A percentile compares a stretch with the other conserved stretches of the same genome.
Evolutionary conservation across 2,888 invertebrate genomes (phyloP).

Genomic region (Villa cingulata): DNA sequence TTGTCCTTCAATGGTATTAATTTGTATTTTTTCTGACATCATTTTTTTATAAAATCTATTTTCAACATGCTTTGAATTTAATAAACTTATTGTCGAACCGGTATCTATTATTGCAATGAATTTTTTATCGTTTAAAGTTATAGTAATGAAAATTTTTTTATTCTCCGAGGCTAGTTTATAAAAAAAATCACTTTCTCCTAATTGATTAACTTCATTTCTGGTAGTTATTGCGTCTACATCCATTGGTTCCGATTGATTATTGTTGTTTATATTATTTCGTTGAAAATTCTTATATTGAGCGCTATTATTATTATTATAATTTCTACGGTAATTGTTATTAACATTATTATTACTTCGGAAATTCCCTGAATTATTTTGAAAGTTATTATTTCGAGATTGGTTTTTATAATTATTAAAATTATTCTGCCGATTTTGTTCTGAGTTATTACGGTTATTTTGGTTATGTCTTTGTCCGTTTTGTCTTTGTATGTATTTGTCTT

Average conservation of each 20-base stretch:
- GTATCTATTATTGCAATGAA: background rate
- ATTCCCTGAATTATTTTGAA: too few relatives aligned
- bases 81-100: background rate
- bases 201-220: too few relatives aligned
- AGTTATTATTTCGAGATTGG: background rate
- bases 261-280: too few relatives aligned
- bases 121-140: background rate
- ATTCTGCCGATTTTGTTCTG: too few relatives aligned
- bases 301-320: too few relatives aligned
- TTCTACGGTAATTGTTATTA: background rate
- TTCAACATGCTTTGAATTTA: background rate
- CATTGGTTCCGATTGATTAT: too few relatives aligned
- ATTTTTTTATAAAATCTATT: background rate
- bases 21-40: background rate
- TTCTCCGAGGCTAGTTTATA: background rate
- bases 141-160: too few relatives aligned
- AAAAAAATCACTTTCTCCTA: background rate
- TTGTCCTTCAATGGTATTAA: conserved; percentile 3
- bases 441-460: too few relatives aligned
- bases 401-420: background rate
- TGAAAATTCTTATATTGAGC: too few relatives aligned
- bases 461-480: too few relatives aligned
- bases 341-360: background rate
- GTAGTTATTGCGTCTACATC: too few relatives aligned
- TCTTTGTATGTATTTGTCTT: too few relatives aligned